Evolutionary conservation across 2,797 vertebrate species (phyloP).

Genomic region (Hoplostethus atlanticus): DNA sequence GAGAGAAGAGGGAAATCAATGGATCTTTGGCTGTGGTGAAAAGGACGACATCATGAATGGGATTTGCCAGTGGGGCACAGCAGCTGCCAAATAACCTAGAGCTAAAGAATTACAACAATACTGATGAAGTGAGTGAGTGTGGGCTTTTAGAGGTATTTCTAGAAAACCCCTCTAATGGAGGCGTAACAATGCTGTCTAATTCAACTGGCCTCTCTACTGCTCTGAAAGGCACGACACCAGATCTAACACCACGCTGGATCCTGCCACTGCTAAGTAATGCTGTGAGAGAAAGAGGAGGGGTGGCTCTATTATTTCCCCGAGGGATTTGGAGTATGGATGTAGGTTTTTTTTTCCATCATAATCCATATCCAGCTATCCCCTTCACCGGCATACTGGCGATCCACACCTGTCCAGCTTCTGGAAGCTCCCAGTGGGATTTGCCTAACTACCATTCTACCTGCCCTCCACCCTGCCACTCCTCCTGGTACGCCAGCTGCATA

Average conservation of each 20-base stretch:
- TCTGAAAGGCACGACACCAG: slow-evolving; percentile 68
- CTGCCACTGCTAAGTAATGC: slow-evolving; percentile 23
- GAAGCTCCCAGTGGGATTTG: slow-evolving; percentile 8
- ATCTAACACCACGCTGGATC: slow-evolving; percentile 62
- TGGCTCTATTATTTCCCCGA: too few relatives aligned
- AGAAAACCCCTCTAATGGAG: slow-evolving; percentile 89
- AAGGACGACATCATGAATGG: slow-evolving; percentile 93
- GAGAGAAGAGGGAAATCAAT: slow-evolving; percentile 95
- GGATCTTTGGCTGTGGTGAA: slow-evolving; percentile 92
- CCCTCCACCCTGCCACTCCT: slow-evolving; percentile 18
- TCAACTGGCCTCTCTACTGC: slow-evolving; percentile 80
- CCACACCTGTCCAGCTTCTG: slow-evolving; percentile 33
- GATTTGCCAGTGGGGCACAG: slow-evolving; percentile 96
- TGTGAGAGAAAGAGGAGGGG: slow-evolving; percentile 6
- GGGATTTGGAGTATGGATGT: slow-evolving; percentile 8
- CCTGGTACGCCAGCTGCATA: slow-evolving; percentile 33
- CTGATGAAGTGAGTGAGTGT: slow-evolving; percentile 91
- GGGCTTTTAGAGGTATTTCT: slow-evolving; percentile 90
- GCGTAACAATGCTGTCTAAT: slow-evolving; percentile 89
- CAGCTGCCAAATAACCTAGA: slow-evolving; percentile 97
- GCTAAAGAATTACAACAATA: slow-evolving; percentile 98
- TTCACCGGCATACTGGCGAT: slow-evolving; percentile 19
- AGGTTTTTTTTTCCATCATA: slow-evolving; percentile 30
- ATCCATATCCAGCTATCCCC: slow-evolving; percentile 21
- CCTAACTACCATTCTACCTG: neutral